These are phyloP conservation scores for Harpegnathos saltator DNA, from an alignment of 1,140 invertebrate genomes.

Conservation along the genomic window DNA sequence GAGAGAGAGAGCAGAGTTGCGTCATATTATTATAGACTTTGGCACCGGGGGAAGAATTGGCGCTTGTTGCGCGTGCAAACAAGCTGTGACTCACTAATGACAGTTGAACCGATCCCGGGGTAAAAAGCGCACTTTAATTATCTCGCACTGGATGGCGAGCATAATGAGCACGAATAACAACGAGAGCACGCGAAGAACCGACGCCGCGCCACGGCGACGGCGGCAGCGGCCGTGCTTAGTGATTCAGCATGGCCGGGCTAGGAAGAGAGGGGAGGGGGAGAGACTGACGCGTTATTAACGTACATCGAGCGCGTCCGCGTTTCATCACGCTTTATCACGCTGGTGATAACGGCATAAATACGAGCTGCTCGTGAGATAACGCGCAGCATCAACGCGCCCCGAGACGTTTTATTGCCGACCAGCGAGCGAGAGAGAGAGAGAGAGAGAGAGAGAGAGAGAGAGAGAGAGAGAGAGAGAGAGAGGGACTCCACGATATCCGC, in stretches of 20 bases:
- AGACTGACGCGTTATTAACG: conserved; percentile 57
- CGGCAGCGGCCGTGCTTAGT: no score
- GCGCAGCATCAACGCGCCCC: conserved; percentile 9
- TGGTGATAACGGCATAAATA: conserved; percentile 57
- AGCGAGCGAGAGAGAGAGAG: neutral
- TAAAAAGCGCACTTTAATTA: conserved; percentile 38
- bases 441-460: neutral
- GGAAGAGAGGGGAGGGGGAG: no score
- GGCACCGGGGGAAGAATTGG: neutral
- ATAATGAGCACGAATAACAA: conserved; percentile 19
- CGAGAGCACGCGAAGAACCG: conserved; percentile 1
- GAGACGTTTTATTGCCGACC: conserved; percentile 47
- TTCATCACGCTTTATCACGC: conserved; percentile 45
- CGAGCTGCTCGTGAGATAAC: conserved; percentile 23
- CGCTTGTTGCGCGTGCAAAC: conserved; percentile 13
- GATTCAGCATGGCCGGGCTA: conserved; percentile 3
- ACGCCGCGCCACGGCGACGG: neutral
- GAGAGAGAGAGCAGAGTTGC: no score
- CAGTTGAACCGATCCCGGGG: neutral
- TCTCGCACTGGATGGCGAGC: neutral
- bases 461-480: no score
- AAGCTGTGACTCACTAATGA: conserved; percentile 5
- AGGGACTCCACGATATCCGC: neutral
- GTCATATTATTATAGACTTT: no score
- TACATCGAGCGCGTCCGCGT: conserved; percentile 42